Evolutionary conservation across 2,888 invertebrate species (phyloP).

Genomic region (Tholera decimalis): DNA sequence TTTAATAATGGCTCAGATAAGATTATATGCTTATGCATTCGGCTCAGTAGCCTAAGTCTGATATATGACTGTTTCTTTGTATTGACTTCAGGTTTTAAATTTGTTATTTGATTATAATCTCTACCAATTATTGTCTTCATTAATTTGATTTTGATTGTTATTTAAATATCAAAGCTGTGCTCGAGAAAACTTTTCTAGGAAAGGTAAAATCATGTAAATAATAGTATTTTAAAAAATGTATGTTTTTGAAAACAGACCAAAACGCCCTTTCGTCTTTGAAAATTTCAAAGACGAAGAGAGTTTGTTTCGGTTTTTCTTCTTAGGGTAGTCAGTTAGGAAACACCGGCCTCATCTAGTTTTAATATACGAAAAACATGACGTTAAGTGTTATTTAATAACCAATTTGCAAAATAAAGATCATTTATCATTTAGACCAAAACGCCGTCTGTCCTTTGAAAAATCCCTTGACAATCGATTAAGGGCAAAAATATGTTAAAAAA

Average conservation of each 20-base stretch:
- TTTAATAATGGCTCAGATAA: slow-evolving; percentile 16
- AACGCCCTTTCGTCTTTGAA: background rate
- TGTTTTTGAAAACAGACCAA: background rate
- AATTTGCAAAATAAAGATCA: too few relatives aligned
- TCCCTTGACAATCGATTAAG: background rate
- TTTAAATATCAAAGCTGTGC: background rate
- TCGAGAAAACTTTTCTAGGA: too few relatives aligned
- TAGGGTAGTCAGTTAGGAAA: too few relatives aligned
- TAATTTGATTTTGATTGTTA: background rate
- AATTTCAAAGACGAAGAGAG: too few relatives aligned
- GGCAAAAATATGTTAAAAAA: background rate
- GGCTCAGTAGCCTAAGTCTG: slow-evolving; percentile 10
- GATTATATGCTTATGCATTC: slow-evolving; percentile 13
- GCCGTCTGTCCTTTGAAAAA: background rate
- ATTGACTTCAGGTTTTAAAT: slow-evolving; percentile 3
- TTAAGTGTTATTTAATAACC: too few relatives aligned
- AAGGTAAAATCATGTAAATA: background rate
- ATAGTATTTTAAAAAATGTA: background rate
- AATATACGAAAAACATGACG: too few relatives aligned
- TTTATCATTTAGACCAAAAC: too few relatives aligned
- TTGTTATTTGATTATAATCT: slow-evolving; percentile 2
- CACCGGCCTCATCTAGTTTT: too few relatives aligned
- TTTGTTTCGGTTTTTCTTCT: too few relatives aligned
- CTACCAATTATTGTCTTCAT: background rate
- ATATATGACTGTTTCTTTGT: slow-evolving; percentile 23